Evolutionary conservation across 2,888 invertebrate species (phyloP).

Genomic region (Nomada hirtipes): DNA sequence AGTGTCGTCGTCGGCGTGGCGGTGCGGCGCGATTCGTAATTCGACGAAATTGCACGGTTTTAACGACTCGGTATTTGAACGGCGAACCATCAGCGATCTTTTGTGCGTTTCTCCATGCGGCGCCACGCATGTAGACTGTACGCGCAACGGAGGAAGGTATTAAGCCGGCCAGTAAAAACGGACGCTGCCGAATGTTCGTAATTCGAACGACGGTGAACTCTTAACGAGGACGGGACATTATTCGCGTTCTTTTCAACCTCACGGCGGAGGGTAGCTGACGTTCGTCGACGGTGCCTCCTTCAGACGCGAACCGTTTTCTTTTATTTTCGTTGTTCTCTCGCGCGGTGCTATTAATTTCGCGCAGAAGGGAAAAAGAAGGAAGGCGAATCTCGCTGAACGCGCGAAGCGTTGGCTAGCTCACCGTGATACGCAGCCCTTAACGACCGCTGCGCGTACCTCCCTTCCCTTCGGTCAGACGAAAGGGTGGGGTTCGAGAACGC

Average conservation of each 20-base stretch:
- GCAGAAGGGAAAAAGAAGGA: constrained; percentile 10
- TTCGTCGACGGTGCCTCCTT: constrained; percentile 28
- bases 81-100: constrained; percentile 53
- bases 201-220: constrained; percentile 68
- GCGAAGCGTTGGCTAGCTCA: constrained; percentile 11
- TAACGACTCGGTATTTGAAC: constrained; percentile 61
- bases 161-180: constrained; percentile 54
- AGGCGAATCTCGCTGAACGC: constrained; percentile 36
- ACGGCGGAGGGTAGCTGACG: constrained; percentile 29
- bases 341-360: constrained; percentile 57
- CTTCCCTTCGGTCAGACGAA: neutral
- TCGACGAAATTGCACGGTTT: constrained; percentile 68
- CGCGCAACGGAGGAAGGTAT: constrained; percentile 31
- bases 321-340: constrained; percentile 9
- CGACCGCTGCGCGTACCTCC: constrained; percentile 1
- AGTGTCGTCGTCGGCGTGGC: constrained; percentile 49
- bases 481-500: constrained; percentile 25
- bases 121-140: constrained; percentile 13
- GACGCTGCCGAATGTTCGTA: constrained; percentile 66
- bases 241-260: constrained; percentile 3
- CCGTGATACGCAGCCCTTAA: constrained; percentile 30
- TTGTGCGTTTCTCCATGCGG: constrained; percentile 32
- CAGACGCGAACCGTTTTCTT: neutral
- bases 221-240: constrained; percentile 64
- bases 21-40: constrained; percentile 62